Evolutionary conservation across 2,888 invertebrate genomes (phyloP), one percentile per base, ranked within the genome.

Genomic region (Odontothrips loti): DNA sequence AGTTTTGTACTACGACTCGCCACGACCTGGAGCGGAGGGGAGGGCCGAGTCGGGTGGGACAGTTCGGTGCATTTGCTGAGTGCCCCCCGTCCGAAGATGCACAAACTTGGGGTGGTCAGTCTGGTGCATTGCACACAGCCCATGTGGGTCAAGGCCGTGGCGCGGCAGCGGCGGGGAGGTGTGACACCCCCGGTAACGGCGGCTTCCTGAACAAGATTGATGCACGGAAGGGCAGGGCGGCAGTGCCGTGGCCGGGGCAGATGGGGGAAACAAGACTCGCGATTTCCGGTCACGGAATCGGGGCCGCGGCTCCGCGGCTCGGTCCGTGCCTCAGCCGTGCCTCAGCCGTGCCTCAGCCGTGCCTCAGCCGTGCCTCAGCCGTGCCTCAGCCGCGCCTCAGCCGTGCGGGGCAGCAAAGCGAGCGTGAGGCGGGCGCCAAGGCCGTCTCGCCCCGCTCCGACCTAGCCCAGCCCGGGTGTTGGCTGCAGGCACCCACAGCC

Each of bases 191-290:
- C 68, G 34, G 68, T 27, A 27, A 75, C 68, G n/a, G 68, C 27
- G 27, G 23, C 27, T 23, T 27, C 68, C 68, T 6, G 68, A 27
- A 11, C 68, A 75, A 75, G 68, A 75, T 27, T 23, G 68, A 75
- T 75, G 68, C 68, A 9, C 63, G 23, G n/a, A n/a, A n/a, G n/a
- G n/a, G n/a, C n/a, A n/a, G n/a, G n/a, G 12, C 68, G 27, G 20
- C 58, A 15, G 58, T 15, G 58, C 15, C 20, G 58, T 2, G 58
- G 20, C 17, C 58, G 23, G 23, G 68, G 58, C 34, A 58, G 68
- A 75, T 75, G 68, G 68, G 68, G 68, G 68, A 75, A 75, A 75
- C 68, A 75, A 27, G 68, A 23, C 68, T 75, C 68, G 68, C 68
- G 68, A 75, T 75, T 75, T 75, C 68, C 68, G 68, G 68, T 75